Conservation (phyloP, 2,113 vertebrate genomes). For the Pelmatolapia mariae region DNA sequence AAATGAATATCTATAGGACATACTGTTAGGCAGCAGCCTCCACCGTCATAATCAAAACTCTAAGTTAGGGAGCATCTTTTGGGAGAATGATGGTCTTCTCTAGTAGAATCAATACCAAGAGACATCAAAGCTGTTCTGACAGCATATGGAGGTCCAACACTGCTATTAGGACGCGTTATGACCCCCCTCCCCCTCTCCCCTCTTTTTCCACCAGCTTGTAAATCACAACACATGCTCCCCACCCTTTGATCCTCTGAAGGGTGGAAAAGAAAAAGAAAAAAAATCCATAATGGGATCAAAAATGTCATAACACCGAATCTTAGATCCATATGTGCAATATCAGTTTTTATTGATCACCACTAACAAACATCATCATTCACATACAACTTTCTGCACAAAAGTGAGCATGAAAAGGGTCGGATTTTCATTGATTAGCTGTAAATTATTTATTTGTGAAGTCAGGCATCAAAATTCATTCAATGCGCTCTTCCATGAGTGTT, state of each 20-base stretch:
- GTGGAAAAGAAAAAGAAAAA: background rate
- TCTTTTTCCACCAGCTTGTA: background rate
- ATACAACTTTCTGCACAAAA: background rate
- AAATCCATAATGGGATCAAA: conserved; percentile 36
- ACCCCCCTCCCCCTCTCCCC: background rate
- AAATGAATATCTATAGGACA: background rate
- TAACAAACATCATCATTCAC: background rate
- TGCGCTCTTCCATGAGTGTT: background rate
- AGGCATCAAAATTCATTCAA: background rate
- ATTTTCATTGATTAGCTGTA: background rate
- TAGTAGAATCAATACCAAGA: background rate
- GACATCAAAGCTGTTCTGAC: background rate
- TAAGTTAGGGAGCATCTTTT: background rate
- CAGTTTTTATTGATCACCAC: background rate
- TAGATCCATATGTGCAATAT: background rate
- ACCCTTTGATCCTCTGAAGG: conserved; percentile 1
- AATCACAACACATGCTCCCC: background rate
- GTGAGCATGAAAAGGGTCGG: background rate
- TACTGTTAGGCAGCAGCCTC: background rate
- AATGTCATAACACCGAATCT: conserved; percentile 19
- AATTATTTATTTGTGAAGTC: background rate
- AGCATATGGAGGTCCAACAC: background rate
- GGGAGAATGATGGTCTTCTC: background rate
- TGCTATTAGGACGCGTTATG: background rate
- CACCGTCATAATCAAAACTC: background rate